These are phyloP conservation scores for Sycobia sp. DNA, from an alignment of 1,140 invertebrate genomes.

Conservation along the genomic window DNA sequence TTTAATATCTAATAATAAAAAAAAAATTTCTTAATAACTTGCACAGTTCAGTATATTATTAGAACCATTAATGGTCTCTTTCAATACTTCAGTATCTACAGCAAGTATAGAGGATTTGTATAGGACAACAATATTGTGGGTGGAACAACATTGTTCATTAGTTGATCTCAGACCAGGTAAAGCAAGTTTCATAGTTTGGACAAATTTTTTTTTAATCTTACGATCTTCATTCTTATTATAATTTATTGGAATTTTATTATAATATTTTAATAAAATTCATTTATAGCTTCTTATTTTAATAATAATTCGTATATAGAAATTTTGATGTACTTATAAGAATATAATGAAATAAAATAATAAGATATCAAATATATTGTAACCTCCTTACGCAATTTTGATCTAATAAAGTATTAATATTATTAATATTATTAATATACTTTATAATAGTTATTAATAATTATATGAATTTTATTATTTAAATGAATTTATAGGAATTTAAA, in stretches of 20 bases:
- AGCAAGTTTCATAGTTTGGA: background rate
- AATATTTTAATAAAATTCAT: background rate
- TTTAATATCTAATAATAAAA: too few species aligned
- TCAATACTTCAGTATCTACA: slow-evolving; percentile 89
- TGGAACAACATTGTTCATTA: slow-evolving; percentile 94
- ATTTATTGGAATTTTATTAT: slow-evolving; percentile 4
- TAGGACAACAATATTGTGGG: slow-evolving; percentile 89
- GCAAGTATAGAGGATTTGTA: slow-evolving; percentile 90
- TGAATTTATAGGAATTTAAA: background rate
- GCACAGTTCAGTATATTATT: slow-evolving; percentile 89
- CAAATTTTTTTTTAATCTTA: background rate
- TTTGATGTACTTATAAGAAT: too few species aligned
- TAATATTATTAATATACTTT: background rate
- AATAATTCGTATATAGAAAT: too few species aligned
- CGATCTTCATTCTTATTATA: background rate
- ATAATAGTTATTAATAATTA: background rate
- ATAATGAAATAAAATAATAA: too few species aligned
- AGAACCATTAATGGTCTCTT: slow-evolving; percentile 85
- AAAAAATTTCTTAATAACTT: slow-evolving; percentile 49
- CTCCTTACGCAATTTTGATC: background rate
- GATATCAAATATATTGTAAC: too few species aligned
- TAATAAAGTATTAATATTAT: background rate
- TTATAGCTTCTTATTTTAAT: too few species aligned
- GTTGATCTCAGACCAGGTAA: slow-evolving; percentile 89
- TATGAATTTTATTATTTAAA: background rate